Evolutionary conservation across 2,797 vertebrate species (phyloP).

Genomic region (Pipistrellus pipistrellus): DNA sequence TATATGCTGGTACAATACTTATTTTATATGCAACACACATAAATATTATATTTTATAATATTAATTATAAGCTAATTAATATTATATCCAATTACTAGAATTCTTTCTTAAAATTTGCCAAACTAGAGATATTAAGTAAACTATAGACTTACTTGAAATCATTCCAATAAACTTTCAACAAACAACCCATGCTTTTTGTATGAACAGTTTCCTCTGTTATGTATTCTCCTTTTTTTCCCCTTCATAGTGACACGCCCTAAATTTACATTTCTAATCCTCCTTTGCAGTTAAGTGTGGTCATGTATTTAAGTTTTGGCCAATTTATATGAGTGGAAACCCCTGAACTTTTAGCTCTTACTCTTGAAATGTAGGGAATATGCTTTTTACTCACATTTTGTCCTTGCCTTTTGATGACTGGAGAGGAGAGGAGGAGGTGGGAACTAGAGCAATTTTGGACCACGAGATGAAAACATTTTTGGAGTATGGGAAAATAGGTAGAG

Average conservation of each 20-base stretch:
- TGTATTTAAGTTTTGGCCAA: not conserved
- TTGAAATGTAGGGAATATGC: not conserved
- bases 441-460: not conserved
- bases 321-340: not conserved
- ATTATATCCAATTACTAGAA: not conserved
- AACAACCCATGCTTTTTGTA: not conserved
- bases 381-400: not conserved
- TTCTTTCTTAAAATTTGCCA: not conserved
- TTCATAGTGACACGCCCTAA: not conserved
- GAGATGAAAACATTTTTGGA: not conserved
- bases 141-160: not conserved
- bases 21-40: not conserved
- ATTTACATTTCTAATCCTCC: not conserved
- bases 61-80: not conserved
- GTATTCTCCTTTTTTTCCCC: not conserved
- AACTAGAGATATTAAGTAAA: not conserved
- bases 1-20: not conserved
- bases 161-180: not conserved
- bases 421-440: not conserved
- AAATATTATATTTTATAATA: not conserved
- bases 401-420: not conserved
- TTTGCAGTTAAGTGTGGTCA: not conserved
- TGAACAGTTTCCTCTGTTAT: not conserved
- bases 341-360: not conserved
- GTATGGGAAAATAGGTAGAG: not conserved